These are phyloP conservation scores for Thalassophryne amazonica DNA, from an alignment of 2,797 vertebrate species.

Conservation along the genomic window DNA sequence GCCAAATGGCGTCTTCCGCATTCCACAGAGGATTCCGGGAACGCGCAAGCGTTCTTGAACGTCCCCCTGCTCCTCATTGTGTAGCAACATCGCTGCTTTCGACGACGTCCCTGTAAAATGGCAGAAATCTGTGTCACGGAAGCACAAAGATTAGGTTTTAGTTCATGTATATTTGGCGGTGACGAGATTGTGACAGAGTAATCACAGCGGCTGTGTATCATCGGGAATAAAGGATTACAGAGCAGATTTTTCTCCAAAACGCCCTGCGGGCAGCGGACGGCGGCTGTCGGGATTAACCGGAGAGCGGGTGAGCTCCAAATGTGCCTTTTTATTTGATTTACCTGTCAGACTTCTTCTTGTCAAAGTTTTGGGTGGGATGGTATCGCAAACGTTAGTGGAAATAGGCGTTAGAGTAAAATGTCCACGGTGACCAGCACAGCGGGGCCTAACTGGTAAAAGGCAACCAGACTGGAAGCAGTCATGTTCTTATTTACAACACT, in stretches of 20 bases:
- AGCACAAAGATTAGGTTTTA: constrained; percentile 58
- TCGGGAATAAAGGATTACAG: constrained; percentile 27
- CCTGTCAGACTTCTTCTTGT: constrained; percentile 57
- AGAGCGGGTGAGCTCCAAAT: constrained; percentile 66
- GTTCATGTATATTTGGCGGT: constrained; percentile 53
- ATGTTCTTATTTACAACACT: too few species aligned
- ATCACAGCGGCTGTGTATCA: constrained; percentile 30
- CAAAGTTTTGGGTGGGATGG: constrained; percentile 38
- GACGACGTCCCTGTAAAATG: constrained; percentile 73
- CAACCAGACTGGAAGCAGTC: constrained; percentile 38
- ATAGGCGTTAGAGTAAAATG: constrained; percentile 9
- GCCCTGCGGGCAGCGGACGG: constrained; percentile 30
- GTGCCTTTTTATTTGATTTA: constrained; percentile 4
- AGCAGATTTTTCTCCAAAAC: constrained; percentile 23
- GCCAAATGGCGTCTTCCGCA: constrained; percentile 45
- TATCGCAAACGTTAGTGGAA: constrained; percentile 17
- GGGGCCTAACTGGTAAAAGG: constrained; percentile 54
- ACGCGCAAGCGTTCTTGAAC: constrained; percentile 61
- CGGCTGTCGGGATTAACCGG: constrained; percentile 47
- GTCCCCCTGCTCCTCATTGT: constrained; percentile 48
- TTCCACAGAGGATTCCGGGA: constrained; percentile 23
- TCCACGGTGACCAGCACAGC: constrained; percentile 11
- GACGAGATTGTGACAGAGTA: constrained; percentile 63
- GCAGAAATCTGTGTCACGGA: constrained; percentile 75
- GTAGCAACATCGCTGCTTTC: constrained; percentile 66